phyloP scores from a whole-genome alignment of 2,113 vertebrate species.

The Piprites chloris region DNA sequence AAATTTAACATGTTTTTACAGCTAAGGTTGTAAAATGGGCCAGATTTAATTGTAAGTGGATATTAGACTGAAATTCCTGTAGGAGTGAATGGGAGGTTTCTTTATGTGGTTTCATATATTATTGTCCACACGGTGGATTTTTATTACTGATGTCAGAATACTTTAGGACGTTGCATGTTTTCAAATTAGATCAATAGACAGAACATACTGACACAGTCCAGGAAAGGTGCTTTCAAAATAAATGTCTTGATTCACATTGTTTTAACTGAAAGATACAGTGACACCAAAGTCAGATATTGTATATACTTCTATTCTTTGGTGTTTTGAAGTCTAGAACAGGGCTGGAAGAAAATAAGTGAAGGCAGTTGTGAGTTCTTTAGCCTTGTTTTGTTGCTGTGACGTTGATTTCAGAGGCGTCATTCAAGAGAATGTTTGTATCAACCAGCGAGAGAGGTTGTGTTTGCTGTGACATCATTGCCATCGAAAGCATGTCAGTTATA shows the following conservation, averaged over 20 bases:
- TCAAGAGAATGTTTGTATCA: not conserved
- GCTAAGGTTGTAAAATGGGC: not conserved
- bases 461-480: not conserved
- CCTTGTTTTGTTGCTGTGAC: not conserved
- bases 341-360: not conserved
- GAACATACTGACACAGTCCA: not conserved
- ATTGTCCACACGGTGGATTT: not conserved
- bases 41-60: not conserved
- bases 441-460: not conserved
- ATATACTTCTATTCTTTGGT: not conserved
- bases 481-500: not conserved
- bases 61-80: not conserved
- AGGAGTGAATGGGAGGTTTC: not conserved
- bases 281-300: not conserved
- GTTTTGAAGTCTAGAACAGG: not conserved
- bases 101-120: not conserved
- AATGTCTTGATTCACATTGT: not conserved
- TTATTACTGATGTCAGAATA: not conserved
- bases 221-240: not conserved
- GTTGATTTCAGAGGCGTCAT: not conserved
- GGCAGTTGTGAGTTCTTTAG: not conserved
- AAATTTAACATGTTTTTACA: conserved; percentile 4
- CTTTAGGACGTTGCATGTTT: not conserved
- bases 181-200: not conserved
- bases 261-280: not conserved